A percentile compares a stretch with the other conserved stretches of the same genome.
Conservation (phyloP, 2,113 vertebrate species). For the Caranx ignobilis region DNA sequence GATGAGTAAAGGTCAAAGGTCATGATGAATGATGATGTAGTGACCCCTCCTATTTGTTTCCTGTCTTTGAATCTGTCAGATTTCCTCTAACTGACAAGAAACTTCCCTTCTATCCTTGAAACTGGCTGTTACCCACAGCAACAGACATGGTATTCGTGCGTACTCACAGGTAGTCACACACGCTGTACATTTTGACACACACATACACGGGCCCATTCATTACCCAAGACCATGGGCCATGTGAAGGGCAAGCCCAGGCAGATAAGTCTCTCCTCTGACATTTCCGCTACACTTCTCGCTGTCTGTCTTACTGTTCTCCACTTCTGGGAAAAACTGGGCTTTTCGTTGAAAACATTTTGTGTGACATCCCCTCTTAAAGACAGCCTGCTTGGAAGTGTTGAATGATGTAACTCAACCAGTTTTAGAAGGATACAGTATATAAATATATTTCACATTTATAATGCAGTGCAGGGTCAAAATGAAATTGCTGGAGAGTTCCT, state of each 20-base stretch:
- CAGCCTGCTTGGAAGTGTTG: slow-evolving; percentile 9
- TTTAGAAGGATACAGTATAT: neutral
- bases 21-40: slow-evolving; percentile 6
- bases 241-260: slow-evolving; percentile 65
- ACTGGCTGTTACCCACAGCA: neutral
- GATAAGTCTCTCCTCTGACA: slow-evolving; percentile 36
- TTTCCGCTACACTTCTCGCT: slow-evolving; percentile 33
- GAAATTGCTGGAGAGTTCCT: slow-evolving; percentile 17
- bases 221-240: slow-evolving; percentile 37
- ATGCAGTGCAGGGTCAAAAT: slow-evolving; percentile 45
- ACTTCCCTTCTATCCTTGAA: slow-evolving; percentile 35
- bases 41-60: slow-evolving; percentile 43
- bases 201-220: slow-evolving; percentile 47
- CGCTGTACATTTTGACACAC: slow-evolving; percentile 39
- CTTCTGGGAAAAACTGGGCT: slow-evolving; percentile 23
- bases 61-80: slow-evolving; percentile 42
- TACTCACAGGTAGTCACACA: slow-evolving; percentile 53
- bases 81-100: slow-evolving; percentile 52
- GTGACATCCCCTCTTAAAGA: slow-evolving; percentile 26
- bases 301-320: slow-evolving; percentile 19
- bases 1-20: slow-evolving; percentile 47
- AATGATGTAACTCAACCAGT: slow-evolving; percentile 4
- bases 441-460: slow-evolving; percentile 9
- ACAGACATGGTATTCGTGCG: slow-evolving; percentile 38
- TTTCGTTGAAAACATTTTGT: slow-evolving; percentile 45